Conservation (phyloP, 2,113 vertebrate species). For the Phalacrocorax pelagicus region DNA sequence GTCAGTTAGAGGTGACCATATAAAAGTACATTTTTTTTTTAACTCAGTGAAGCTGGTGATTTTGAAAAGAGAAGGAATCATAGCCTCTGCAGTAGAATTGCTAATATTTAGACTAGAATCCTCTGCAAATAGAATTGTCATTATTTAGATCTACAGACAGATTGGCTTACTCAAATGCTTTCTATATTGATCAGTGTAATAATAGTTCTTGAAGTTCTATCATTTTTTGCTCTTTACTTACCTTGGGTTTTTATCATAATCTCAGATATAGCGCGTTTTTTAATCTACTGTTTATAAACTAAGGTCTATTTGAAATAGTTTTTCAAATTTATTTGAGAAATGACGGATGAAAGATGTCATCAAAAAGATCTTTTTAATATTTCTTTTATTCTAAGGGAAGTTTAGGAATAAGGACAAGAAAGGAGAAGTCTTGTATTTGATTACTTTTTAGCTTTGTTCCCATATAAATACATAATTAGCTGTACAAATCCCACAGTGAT, state of each 20-base stretch:
- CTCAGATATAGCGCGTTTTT: not conserved
- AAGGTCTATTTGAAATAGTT: conserved; percentile 1
- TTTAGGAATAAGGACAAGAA: not conserved
- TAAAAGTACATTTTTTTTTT: not conserved
- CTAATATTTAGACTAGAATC: not conserved
- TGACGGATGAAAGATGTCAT: conserved; percentile 26
- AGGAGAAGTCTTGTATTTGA: not conserved
- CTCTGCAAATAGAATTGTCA: not conserved
- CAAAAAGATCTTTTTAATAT: not conserved
- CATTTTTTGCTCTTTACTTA: not conserved
- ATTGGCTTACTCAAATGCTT: not conserved
- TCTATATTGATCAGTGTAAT: not conserved
- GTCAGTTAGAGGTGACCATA: not conserved
- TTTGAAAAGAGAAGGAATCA: not conserved
- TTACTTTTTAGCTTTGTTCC: not conserved
- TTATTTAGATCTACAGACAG: not conserved
- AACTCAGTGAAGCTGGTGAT: not conserved
- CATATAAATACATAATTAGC: not conserved
- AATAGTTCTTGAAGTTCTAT: not conserved
- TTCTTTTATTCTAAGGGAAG: not conserved
- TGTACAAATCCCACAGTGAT: not conserved
- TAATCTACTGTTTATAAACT: not conserved
- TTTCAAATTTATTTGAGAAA: conserved; percentile 41
- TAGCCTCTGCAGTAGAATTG: not conserved
- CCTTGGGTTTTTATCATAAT: not conserved